Evolutionary conservation across 2,888 invertebrate species (phyloP).

Genomic region (Boloria selene): DNA sequence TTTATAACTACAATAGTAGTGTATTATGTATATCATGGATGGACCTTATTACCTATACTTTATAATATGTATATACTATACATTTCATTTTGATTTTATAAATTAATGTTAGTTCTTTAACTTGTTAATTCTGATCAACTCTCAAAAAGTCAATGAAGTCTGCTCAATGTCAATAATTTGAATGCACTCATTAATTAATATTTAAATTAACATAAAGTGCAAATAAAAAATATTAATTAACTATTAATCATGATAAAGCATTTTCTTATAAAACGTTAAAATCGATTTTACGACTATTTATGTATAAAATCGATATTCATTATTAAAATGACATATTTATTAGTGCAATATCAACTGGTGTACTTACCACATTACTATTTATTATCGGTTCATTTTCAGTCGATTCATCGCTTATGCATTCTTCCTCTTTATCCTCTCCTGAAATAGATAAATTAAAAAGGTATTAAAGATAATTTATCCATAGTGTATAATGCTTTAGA

Average conservation of each 20-base stretch:
- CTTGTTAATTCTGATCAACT: too few relatives aligned
- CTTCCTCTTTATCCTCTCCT: slow-evolving; percentile 19
- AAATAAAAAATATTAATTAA: neutral
- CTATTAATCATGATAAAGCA: neutral
- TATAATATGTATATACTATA: neutral
- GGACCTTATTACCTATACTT: neutral
- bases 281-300: neutral
- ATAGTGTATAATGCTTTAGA: too few relatives aligned
- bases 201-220: neutral
- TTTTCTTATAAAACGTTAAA: neutral
- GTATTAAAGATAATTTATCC: neutral
- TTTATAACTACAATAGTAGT: neutral
- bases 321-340: slow-evolving; percentile 11
- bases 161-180: too few relatives aligned
- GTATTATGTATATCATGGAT: too few relatives aligned
- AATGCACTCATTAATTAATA: neutral
- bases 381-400: slow-evolving; percentile 4
- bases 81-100: neutral
- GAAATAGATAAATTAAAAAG: neutral
- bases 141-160: too few relatives aligned
- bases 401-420: slow-evolving; percentile 5
- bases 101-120: too few relatives aligned
- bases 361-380: slow-evolving; percentile 24
- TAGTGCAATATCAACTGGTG: neutral
- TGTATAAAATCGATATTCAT: too few relatives aligned